These are phyloP conservation scores for Punctoribates punctum DNA, from an alignment of 2,888 invertebrate genomes.

Conservation along the genomic window DNA sequence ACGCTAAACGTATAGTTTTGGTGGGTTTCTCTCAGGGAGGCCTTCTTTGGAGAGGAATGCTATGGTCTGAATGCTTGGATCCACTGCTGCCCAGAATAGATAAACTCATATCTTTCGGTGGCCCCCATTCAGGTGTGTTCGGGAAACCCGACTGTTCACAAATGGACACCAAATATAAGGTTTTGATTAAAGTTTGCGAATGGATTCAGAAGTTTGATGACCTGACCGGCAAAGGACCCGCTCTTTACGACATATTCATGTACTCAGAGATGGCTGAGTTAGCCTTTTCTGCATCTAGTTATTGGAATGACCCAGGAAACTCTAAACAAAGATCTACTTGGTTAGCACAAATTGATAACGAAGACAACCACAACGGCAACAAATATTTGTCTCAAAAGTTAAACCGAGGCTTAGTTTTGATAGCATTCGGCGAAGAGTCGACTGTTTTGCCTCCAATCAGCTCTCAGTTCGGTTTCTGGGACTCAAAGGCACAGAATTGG, in stretches of 20 bases:
- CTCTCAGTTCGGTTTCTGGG: constrained; percentile 14
- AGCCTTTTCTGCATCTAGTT: constrained; percentile 13
- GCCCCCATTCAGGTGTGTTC: constrained; percentile 22
- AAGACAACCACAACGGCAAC: background rate
- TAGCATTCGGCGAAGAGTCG: constrained; percentile 2
- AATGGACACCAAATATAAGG: constrained; percentile 7
- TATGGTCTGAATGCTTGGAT: background rate
- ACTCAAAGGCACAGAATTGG: constrained; percentile 14
- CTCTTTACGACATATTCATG: constrained; percentile 27
- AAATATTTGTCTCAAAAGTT: constrained; percentile 17
- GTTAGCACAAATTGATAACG: constrained; percentile 20
- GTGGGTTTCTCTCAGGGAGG: constrained; percentile 31
- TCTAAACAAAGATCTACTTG: background rate
- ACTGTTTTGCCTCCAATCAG: constrained; percentile 32
- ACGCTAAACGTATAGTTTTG: background rate
- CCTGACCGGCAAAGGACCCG: constrained; percentile 1
- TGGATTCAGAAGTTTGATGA: constrained; percentile 19
- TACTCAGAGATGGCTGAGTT: constrained; percentile 26
- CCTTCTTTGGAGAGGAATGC: constrained; percentile 4
- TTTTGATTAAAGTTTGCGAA: background rate
- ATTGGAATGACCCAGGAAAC: constrained; percentile 4
- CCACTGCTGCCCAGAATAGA: constrained; percentile 5
- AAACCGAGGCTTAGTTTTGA: background rate
- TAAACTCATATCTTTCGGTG: constrained; percentile 10
- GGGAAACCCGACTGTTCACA: constrained; percentile 30